Evolutionary conservation across 2,797 vertebrate genomes (phyloP), one percentile per base, ranked within the genome.

Genomic region (Channa striata): DNA sequence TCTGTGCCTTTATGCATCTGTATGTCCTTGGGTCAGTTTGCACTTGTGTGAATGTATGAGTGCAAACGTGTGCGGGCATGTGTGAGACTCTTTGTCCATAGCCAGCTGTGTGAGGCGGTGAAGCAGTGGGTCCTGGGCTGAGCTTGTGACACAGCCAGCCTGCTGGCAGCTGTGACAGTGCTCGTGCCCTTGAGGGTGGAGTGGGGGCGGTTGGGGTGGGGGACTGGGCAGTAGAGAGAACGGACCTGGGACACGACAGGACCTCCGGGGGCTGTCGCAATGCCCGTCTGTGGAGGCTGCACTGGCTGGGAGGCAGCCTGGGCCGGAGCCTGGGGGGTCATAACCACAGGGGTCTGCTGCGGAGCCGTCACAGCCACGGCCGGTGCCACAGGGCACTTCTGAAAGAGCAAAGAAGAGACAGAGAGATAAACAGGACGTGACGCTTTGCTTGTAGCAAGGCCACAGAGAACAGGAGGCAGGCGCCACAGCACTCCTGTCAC

Each of bases 221-320:
- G 30, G 11, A 36, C 7, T 17, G 61, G 59, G 58, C 8, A 40
- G 54, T 53, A 48, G 33, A 77, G 80, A 54, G 74, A 74, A 79
- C 85, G 25, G 80, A 95, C 96, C 94, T 96, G 95, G 6, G 95
- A 95, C 52, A 96, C 89, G 39, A 95, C 81, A 0, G 95, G 88
- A 19, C 71, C 94, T 83, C 94, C 95, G 42, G 94, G 91, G 17
- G 94, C 86, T 0, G 92, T 80, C 65, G 89, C 85, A 4, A 93
- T 86, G 92, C 90, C 77, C 34, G 90, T 90, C 86, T 92, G 93
- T 30, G 80, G 78, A 66, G 92, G 87, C 88, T 92, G 79, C 70
- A 86, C 54, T 85, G 87, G 94, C 91, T 69, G 94, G 76, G 92
- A 33, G 91, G 93, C 74, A 75, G 94, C 43, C 88, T 88, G 93